Evolutionary conservation across 2,113 vertebrate genomes (phyloP).

Genomic region (Poeciliopsis occidentalis): DNA sequence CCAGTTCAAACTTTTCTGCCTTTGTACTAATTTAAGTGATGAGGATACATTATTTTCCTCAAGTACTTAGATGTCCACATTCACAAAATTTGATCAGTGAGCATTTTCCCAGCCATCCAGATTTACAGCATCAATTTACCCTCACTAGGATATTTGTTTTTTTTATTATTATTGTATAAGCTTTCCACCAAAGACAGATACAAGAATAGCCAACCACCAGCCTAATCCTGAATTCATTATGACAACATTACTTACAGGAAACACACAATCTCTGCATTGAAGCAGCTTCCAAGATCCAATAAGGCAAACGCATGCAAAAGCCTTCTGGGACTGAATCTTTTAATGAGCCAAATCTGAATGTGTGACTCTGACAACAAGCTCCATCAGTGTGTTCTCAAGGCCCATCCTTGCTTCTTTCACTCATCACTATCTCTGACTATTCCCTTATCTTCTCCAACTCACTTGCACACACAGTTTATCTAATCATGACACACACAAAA

Average conservation of each 20-base stretch:
- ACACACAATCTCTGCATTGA: constrained; percentile 18
- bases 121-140: too few relatives aligned
- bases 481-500: constrained; percentile 35
- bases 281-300: constrained; percentile 30
- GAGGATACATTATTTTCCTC: too few relatives aligned
- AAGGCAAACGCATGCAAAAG: constrained; percentile 43
- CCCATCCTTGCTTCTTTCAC: constrained; percentile 35
- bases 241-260: constrained; percentile 8
- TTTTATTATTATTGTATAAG: too few relatives aligned
- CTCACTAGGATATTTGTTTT: not conserved
- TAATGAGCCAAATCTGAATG: constrained; percentile 65
- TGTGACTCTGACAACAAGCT: constrained; percentile 62
- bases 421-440: constrained; percentile 28
- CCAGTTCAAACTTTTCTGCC: too few relatives aligned
- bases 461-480: constrained; percentile 49
- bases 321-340: constrained; percentile 53
- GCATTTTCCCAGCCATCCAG: too few relatives aligned
- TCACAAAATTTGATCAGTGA: too few relatives aligned
- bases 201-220: not conserved
- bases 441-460: constrained; percentile 53
- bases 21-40: too few relatives aligned
- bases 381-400: constrained; percentile 57
- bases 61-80: too few relatives aligned
- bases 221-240: constrained; percentile 4
- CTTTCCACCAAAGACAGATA: not conserved